Conservation (phyloP, 1,140 invertebrate genomes). For the Wiebesia pumilae region DNA sequence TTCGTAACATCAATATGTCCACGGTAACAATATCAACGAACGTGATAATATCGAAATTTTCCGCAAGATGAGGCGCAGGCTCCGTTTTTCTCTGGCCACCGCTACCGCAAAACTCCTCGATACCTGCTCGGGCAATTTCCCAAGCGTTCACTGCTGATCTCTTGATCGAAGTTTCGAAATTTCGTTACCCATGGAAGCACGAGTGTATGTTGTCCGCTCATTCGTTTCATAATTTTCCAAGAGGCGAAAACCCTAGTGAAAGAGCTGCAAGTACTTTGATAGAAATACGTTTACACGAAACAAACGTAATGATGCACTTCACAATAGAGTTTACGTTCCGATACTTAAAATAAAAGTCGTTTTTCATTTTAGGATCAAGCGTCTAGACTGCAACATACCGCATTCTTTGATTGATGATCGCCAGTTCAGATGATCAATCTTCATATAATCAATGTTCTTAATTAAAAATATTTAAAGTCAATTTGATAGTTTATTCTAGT, state of each 20-base stretch:
- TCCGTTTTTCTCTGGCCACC: neutral
- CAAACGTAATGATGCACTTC: neutral
- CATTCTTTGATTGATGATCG: neutral
- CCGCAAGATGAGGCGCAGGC: neutral
- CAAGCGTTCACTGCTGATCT: conserved; percentile 7
- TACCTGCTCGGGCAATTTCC: neutral
- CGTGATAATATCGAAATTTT: conserved; percentile 1
- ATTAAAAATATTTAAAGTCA: neutral
- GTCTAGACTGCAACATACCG: neutral
- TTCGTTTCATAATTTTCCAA: neutral
- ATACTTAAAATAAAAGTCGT: neutral
- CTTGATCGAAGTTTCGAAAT: conserved; percentile 27
- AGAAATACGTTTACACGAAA: neutral
- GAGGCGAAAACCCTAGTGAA: neutral
- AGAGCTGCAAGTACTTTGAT: neutral
- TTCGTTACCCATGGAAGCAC: neutral
- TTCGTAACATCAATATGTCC: neutral
- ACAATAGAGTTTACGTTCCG: neutral
- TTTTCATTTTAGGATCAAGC: neutral
- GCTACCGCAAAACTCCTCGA: conserved; percentile 20
- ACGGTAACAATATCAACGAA: too few species aligned
- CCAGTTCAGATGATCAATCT: neutral
- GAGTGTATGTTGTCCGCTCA: neutral
- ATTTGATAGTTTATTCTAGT: neutral
- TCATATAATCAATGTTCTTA: neutral